Evolutionary conservation across 2,113 vertebrate genomes (phyloP).

Genomic region (Choloepus hoffmanni): DNA sequence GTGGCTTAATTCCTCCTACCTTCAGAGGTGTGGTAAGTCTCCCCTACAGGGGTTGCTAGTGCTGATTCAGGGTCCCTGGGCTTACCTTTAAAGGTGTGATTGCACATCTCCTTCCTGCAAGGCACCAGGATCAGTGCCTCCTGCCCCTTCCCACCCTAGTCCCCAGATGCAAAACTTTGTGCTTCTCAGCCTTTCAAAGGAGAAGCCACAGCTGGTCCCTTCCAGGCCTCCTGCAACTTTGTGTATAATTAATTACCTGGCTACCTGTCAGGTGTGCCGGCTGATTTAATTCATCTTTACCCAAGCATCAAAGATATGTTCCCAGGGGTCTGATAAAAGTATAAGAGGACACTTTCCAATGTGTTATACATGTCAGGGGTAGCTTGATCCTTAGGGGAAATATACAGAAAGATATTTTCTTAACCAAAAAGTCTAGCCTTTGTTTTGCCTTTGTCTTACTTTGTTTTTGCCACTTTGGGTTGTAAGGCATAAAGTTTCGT

Average conservation of each 20-base stretch:
- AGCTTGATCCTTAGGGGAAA: not conserved
- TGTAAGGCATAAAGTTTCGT: too few species aligned
- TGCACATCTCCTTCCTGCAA: not conserved
- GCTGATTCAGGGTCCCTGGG: not conserved
- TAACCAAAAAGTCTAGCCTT: not conserved
- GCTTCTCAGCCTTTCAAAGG: not conserved
- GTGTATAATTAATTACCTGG: not conserved
- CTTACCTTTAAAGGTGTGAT: too few species aligned
- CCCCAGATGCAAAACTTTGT: too few species aligned
- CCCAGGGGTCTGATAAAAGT: too few species aligned
- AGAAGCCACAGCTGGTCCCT: not conserved
- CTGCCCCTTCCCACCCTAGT: too few species aligned
- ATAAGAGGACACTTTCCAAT: not conserved
- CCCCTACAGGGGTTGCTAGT: not conserved
- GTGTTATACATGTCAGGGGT: not conserved
- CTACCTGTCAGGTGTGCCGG: too few species aligned
- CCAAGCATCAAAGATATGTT: not conserved
- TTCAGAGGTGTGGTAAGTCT: constrained; percentile 94
- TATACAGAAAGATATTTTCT: not conserved
- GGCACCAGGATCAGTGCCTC: not conserved
- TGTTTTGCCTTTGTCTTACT: not conserved
- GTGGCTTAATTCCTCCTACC: constrained; percentile 94
- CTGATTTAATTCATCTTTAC: not conserved
- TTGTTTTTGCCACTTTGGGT: not conserved
- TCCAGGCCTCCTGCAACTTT: not conserved